Conservation (phyloP, 2,888 invertebrate species). For the Leptopilina drosophilae region DNA sequence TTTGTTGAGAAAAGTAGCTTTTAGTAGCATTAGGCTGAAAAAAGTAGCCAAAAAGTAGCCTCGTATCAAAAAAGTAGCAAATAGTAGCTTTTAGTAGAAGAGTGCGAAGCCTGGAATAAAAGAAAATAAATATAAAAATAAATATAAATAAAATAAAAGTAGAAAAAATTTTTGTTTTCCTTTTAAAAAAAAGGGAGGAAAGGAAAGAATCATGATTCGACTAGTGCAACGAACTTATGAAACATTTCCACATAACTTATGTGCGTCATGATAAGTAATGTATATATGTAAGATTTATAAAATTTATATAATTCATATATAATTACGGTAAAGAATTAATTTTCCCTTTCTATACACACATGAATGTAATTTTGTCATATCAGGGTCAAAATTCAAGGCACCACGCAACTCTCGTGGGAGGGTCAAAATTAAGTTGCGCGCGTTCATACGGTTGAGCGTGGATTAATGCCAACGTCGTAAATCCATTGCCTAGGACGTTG, state of each 20-base stretch:
- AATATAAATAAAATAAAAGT: too few relatives aligned
- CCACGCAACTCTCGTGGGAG: background rate
- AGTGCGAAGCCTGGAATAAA: too few relatives aligned
- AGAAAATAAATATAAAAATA: too few relatives aligned
- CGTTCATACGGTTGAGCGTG: slow-evolving; percentile 18
- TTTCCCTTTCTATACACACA: background rate
- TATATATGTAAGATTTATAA: too few relatives aligned
- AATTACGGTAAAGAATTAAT: slow-evolving; percentile 26
- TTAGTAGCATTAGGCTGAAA: too few relatives aligned
- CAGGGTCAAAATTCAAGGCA: slow-evolving; percentile 37
- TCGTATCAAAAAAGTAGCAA: too few relatives aligned
- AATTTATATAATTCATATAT: background rate
- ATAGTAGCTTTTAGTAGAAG: too few relatives aligned
- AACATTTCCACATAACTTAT: background rate
- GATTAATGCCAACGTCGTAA: slow-evolving; percentile 32
- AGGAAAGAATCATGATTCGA: background rate
- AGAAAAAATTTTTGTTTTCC: too few relatives aligned
- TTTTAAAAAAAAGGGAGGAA: too few relatives aligned
- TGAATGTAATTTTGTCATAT: slow-evolving; percentile 24
- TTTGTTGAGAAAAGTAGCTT: too few relatives aligned
- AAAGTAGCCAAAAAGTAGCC: too few relatives aligned
- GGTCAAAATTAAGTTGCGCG: slow-evolving; percentile 28
- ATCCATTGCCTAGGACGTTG: slow-evolving; percentile 34
- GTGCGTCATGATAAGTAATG: background rate
- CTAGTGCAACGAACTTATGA: slow-evolving; percentile 18